Percentiles rank a stretch among this genome's conserved stretches.
These are phyloP conservation scores for Caenorhabditis elegans DNA, from an alignment of 1,140 invertebrate species.

Conservation along the genomic window DNA sequence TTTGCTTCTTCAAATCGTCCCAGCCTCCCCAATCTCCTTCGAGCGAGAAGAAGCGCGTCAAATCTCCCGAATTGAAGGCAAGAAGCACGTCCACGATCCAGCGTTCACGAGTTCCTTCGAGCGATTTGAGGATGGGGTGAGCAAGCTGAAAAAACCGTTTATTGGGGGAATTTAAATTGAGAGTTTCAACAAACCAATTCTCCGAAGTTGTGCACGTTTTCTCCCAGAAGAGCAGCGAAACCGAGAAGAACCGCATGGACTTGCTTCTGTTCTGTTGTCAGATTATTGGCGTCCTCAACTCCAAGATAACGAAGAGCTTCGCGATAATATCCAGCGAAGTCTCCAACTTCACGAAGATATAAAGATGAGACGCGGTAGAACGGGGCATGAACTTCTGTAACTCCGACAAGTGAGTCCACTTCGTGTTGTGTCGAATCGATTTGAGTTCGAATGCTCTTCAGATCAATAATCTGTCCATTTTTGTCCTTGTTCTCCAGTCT, in stretches of 20 bases:
- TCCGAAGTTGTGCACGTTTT: constrained; percentile 94
- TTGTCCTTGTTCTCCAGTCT: constrained; percentile 51
- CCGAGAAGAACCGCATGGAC: constrained; percentile 85
- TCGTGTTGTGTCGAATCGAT: constrained; percentile 85
- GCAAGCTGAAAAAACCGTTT: constrained; percentile 73
- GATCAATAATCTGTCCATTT: constrained; percentile 52
- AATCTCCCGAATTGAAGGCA: constrained; percentile 89
- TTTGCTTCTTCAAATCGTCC: constrained; percentile 82
- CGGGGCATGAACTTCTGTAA: constrained; percentile 87
- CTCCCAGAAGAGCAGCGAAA: constrained; percentile 87
- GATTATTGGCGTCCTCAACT: constrained; percentile 79
- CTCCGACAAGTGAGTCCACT: constrained; percentile 83
- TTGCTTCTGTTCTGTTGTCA: constrained; percentile 65
- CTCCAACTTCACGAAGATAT: constrained; percentile 80
- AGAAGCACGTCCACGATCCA: constrained; percentile 87
- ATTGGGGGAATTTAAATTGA: constrained; percentile 55
- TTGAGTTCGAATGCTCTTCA: constrained; percentile 69
- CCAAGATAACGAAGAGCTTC: constrained; percentile 91
- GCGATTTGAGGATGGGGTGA: constrained; percentile 85
- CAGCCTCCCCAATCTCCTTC: constrained; percentile 78
- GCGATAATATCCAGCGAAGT: constrained; percentile 89
- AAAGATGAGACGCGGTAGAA: constrained; percentile 87
- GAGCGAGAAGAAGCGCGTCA: constrained; percentile 80
- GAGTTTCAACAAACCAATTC: constrained; percentile 75
- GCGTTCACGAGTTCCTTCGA: constrained; percentile 79